These are phyloP conservation scores for Trypoxylus dichotomus DNA, from an alignment of 1,140 invertebrate species.

Conservation along the genomic window DNA sequence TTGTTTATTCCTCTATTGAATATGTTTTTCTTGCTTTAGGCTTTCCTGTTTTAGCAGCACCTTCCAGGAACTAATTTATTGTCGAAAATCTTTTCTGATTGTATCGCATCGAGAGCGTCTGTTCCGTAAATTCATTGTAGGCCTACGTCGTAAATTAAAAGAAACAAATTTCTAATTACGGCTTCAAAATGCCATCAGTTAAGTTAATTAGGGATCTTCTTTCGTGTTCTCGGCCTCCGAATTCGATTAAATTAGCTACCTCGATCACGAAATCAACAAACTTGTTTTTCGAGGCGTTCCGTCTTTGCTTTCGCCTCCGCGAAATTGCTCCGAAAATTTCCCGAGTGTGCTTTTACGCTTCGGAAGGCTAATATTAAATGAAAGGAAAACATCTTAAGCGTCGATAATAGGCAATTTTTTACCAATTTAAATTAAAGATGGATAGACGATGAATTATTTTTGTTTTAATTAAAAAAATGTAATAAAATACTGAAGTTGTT, in stretches of 20 bases:
- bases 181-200: not conserved
- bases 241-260: not conserved
- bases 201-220: not conserved
- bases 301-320: not conserved
- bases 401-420: too few species aligned
- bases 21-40: too few species aligned
- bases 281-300: not conserved
- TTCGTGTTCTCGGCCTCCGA: not conserved
- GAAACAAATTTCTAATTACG: not conserved
- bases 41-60: too few species aligned
- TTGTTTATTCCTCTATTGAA: too few species aligned
- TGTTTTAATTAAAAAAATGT: too few species aligned
- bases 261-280: not conserved
- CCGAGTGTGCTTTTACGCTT: not conserved
- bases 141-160: not conserved
- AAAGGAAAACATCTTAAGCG: not conserved
- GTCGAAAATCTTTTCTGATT: too few species aligned
- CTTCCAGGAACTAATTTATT: too few species aligned
- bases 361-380: not conserved
- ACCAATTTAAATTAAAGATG: too few species aligned
- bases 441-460: too few species aligned
- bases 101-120: too few species aligned
- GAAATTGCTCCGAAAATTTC: not conserved
- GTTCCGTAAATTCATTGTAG: too few species aligned
- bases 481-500: too few species aligned